Conservation (phyloP, 53 echinoderm and acorn worm species). For the Mesocentrotus franciscanus region DNA sequence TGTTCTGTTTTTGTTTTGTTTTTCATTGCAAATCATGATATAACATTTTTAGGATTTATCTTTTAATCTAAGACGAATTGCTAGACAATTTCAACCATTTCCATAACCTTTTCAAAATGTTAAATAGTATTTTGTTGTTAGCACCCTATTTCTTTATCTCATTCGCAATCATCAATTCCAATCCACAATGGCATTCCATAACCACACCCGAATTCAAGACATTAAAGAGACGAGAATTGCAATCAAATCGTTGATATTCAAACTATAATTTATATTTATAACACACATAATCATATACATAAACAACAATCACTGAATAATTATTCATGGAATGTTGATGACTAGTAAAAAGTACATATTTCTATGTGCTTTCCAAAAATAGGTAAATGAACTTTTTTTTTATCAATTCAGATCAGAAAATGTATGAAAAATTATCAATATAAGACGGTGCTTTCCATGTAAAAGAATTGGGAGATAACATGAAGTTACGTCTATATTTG, state of each 20-base stretch:
- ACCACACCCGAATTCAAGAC: neutral
- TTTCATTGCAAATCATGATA: too few relatives aligned
- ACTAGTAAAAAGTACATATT: neutral
- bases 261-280: neutral
- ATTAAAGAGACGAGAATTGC: neutral
- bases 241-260: neutral
- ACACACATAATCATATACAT: neutral
- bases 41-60: too few relatives aligned
- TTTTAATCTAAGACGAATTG: too few relatives aligned
- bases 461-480: neutral
- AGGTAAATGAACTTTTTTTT: too few relatives aligned
- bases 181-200: neutral
- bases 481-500: neutral
- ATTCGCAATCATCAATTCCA: neutral
- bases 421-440: neutral
- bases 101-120: too few relatives aligned
- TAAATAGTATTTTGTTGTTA: too few relatives aligned
- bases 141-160: neutral
- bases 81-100: too few relatives aligned
- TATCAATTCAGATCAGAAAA: neutral
- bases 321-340: neutral
- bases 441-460: neutral
- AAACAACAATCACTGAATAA: neutral
- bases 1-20: too few relatives aligned
- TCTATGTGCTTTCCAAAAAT: neutral